A percentile compares a stretch with the other conserved stretches of the same genome.
phyloP scores from a whole-genome alignment of 2,797 vertebrate species.

The Siniperca obscura region DNA sequence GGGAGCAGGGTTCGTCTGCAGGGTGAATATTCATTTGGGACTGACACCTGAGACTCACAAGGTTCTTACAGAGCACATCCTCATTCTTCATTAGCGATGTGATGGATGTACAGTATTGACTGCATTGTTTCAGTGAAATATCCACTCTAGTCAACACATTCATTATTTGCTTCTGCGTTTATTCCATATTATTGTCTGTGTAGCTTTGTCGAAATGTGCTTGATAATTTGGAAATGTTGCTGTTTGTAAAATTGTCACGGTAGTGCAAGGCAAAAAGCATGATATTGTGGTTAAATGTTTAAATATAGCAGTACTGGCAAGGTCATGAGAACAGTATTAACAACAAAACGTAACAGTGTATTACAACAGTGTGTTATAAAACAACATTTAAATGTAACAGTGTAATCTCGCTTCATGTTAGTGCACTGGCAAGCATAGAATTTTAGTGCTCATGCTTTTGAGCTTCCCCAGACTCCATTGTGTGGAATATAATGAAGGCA shows the following conservation, averaged over 20 bases:
- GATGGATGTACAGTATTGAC: conserved; percentile 51
- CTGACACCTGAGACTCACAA: conserved; percentile 86
- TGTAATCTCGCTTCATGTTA: conserved; percentile 52
- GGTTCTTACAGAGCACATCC: conserved; percentile 34
- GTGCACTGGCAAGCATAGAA: conserved; percentile 44
- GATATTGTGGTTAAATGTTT: conserved; percentile 27
- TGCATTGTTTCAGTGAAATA: conserved; percentile 63
- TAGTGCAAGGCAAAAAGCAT: not conserved
- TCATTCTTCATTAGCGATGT: conserved; percentile 55
- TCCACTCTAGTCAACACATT: conserved; percentile 1
- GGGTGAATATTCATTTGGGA: conserved; percentile 90
- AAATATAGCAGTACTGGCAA: not conserved
- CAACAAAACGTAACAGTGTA: conserved; percentile 15
- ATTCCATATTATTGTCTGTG: conserved; percentile 23
- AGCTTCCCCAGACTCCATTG: conserved; percentile 66
- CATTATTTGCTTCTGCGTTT: conserved; percentile 13
- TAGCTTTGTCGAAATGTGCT: conserved; percentile 1
- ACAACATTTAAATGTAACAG: conserved; percentile 39
- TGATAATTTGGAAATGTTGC: conserved; percentile 14
- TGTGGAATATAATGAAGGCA: conserved; percentile 82
- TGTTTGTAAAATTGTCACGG: not conserved
- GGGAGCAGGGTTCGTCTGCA: conserved; percentile 81
- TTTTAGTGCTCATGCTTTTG: conserved; percentile 46
- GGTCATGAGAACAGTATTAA: conserved; percentile 17
- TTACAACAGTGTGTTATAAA: conserved; percentile 25